These are phyloP conservation scores for Apodemia duryi DNA, from an alignment of 2,888 invertebrate genomes.

Conservation along the genomic window DNA sequence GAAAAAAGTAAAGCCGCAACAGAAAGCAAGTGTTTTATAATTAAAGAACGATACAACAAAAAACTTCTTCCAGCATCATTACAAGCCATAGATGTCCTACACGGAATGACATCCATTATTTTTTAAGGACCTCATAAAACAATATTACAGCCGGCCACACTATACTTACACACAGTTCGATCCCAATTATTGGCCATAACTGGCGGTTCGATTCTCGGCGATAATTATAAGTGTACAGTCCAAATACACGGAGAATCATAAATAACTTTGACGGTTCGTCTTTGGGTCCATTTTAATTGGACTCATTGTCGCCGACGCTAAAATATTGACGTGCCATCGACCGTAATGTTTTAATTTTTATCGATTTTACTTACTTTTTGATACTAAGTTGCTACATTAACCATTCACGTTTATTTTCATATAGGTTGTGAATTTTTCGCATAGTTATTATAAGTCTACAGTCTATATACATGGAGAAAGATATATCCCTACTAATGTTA, in stretches of 20 bases:
- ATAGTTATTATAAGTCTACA: too few relatives aligned
- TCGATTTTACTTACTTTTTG: not conserved
- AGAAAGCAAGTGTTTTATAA: not conserved
- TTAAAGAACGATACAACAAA: conserved; percentile 1
- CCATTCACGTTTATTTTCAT: too few relatives aligned
- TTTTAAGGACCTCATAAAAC: conserved; percentile 67
- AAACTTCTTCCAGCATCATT: conserved; percentile 27
- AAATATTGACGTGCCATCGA: conserved; percentile 5
- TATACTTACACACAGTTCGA: conserved; percentile 65
- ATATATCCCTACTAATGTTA: too few relatives aligned
- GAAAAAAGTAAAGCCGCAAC: not conserved
- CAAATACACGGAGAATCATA: conserved; percentile 41
- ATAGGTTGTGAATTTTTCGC: too few relatives aligned
- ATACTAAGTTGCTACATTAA: not conserved
- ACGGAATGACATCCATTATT: conserved; percentile 64
- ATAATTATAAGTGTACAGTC: conserved; percentile 60
- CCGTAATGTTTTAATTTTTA: not conserved
- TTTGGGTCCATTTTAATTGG: conserved; percentile 36
- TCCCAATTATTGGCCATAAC: conserved; percentile 74
- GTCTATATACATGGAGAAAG: too few relatives aligned
- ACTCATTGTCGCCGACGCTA: conserved; percentile 32
- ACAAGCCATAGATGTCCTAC: conserved; percentile 39
- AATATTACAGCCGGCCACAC: conserved; percentile 51
- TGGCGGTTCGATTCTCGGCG: conserved; percentile 59
- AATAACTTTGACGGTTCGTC: conserved; percentile 40